These are phyloP conservation scores for Peromyscus aztecus DNA, from an alignment of 2,797 vertebrate genomes.

Conservation along the genomic window DNA sequence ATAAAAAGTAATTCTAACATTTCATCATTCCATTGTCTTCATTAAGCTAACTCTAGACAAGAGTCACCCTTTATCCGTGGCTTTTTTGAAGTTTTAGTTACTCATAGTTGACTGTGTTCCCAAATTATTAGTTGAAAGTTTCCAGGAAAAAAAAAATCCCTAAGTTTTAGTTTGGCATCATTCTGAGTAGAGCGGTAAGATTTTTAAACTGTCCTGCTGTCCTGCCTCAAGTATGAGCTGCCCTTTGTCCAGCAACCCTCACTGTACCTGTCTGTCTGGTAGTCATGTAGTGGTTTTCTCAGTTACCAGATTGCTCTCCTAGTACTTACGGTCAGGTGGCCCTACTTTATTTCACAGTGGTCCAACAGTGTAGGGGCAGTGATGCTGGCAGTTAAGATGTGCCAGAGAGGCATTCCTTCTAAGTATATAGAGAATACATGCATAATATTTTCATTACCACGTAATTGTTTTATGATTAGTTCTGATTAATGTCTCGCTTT, in stretches of 20 bases:
- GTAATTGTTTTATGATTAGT: neutral
- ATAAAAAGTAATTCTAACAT: constrained; percentile 63
- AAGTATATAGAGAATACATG: neutral
- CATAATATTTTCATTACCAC: neutral
- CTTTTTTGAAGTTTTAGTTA: constrained; percentile 28
- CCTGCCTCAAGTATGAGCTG: neutral
- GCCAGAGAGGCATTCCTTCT: neutral
- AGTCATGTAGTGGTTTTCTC: neutral
- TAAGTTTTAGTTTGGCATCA: neutral
- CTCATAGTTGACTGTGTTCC: neutral
- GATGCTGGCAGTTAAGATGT: neutral
- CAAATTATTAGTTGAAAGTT: constrained; percentile 26
- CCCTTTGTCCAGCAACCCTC: neutral
- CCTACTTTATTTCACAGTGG: neutral
- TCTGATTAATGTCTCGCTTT: neutral
- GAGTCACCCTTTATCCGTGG: neutral
- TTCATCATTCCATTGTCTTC: constrained; percentile 44
- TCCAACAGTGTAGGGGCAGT: neutral
- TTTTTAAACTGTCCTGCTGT: neutral
- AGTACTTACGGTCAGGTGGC: neutral
- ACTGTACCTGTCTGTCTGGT: neutral
- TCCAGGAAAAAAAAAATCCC: neutral
- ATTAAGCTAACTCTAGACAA: neutral
- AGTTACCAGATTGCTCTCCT: neutral
- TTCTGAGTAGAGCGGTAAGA: neutral